These are phyloP conservation scores for Carduelis carduelis DNA, from an alignment of 2,797 vertebrate genomes.

Conservation along the genomic window DNA sequence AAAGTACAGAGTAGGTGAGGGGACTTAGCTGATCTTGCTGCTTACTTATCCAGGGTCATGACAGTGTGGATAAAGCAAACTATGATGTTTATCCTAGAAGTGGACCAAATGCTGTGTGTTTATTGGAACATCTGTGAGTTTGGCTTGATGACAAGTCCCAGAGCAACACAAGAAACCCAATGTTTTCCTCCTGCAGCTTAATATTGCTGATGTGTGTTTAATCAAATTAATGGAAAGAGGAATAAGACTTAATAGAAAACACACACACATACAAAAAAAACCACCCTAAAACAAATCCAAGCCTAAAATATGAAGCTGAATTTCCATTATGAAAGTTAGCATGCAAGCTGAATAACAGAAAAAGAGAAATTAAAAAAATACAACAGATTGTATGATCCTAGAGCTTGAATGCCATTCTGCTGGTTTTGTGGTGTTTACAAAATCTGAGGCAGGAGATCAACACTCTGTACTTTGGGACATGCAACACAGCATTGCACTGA, in stretches of 20 bases:
- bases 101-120: background rate
- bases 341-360: background rate
- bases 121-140: slow-evolving; percentile 44
- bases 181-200: background rate
- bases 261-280: background rate
- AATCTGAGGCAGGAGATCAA: background rate
- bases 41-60: background rate
- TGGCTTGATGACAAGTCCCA: slow-evolving; percentile 30
- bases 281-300: background rate
- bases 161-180: background rate
- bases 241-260: background rate
- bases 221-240: background rate
- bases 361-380: background rate
- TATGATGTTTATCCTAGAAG: slow-evolving; percentile 29
- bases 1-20: background rate
- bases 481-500: background rate
- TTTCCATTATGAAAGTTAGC: background rate
- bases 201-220: background rate
- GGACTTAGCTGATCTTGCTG: background rate
- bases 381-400: background rate
- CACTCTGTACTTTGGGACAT: background rate
- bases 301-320: background rate
- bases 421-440: background rate
- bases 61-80: slow-evolving; percentile 11
- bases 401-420: background rate